These are phyloP conservation scores for Trichopria drosophilae DNA, from an alignment of 2,888 invertebrate genomes.

Conservation along the genomic window DNA sequence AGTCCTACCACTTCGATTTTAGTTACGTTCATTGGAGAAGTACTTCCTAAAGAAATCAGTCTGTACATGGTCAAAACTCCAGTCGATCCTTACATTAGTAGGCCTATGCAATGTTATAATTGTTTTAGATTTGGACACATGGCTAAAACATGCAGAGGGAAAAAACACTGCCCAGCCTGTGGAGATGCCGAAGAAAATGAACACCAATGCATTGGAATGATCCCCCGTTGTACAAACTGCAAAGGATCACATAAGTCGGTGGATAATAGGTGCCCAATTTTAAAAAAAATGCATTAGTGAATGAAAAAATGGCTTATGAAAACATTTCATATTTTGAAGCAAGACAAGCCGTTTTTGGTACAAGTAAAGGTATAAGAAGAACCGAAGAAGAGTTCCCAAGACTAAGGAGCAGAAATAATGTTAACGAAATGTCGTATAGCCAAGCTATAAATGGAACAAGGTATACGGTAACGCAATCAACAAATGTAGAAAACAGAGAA, in stretches of 20 bases:
- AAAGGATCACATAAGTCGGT: constrained; percentile 12
- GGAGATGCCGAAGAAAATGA: constrained; percentile 3
- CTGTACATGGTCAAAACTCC: neutral
- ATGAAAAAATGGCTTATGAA: constrained; percentile 19
- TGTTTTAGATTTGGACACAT: constrained; percentile 7
- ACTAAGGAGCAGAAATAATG: no score
- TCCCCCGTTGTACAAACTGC: constrained; percentile 20
- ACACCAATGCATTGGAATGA: neutral
- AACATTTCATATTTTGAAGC: constrained; percentile 23
- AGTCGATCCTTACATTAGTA: neutral
- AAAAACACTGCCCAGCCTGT: constrained; percentile 5
- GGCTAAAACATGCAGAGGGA: neutral
- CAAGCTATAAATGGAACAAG: no score
- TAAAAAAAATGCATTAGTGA: constrained; percentile 6
- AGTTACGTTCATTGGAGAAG: neutral
- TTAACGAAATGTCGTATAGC: no score
- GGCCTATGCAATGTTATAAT: constrained; percentile 1
- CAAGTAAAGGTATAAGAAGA: neutral
- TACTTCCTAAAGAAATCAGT: neutral
- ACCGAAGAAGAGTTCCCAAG: constrained; percentile 18
- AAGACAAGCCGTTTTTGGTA: neutral
- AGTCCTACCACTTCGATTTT: constrained; percentile 6
- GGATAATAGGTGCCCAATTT: constrained; percentile 1
- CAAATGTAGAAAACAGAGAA: no score
- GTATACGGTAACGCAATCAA: no score